These are phyloP conservation scores for Lithobates sylvaticus DNA, from an alignment of 2,797 vertebrate genomes.

Conservation along the genomic window DNA sequence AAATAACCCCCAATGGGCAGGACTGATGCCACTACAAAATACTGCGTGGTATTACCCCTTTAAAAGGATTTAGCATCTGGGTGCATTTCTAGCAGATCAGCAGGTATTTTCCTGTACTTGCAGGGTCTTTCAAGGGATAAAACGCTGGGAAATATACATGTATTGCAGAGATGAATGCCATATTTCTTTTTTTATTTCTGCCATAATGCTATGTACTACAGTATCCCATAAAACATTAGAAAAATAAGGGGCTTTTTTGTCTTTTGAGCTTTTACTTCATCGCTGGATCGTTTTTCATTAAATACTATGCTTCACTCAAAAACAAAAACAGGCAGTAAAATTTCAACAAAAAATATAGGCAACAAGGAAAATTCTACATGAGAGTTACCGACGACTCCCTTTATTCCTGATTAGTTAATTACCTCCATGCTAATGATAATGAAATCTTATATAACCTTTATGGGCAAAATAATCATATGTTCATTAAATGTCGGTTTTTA, in stretches of 20 bases:
- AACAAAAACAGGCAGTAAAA: neutral
- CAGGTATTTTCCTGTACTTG: no score
- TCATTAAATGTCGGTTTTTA: constrained; percentile 37
- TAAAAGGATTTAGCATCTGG: no score
- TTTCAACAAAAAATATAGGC: neutral
- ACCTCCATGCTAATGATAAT: constrained; percentile 44
- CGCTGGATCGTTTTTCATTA: no score
- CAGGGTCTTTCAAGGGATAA: no score
- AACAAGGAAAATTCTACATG: neutral
- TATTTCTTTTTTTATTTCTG: neutral
- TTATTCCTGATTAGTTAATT: constrained; percentile 26
- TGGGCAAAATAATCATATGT: constrained; percentile 30
- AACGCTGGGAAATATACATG: no score
- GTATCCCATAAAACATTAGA: neutral
- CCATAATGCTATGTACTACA: neutral
- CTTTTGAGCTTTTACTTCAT: no score
- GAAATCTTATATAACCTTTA: constrained; percentile 26
- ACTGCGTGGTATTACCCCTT: no score
- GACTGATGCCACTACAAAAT: no score
- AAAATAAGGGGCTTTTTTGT: neutral
- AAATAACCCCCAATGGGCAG: no score
- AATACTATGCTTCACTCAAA: neutral
- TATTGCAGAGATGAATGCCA: no score
- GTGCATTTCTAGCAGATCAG: no score
- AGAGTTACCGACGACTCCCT: neutral